phyloP scores from a whole-genome alignment of 2,797 vertebrate species.

The Astyanax mexicanus region DNA sequence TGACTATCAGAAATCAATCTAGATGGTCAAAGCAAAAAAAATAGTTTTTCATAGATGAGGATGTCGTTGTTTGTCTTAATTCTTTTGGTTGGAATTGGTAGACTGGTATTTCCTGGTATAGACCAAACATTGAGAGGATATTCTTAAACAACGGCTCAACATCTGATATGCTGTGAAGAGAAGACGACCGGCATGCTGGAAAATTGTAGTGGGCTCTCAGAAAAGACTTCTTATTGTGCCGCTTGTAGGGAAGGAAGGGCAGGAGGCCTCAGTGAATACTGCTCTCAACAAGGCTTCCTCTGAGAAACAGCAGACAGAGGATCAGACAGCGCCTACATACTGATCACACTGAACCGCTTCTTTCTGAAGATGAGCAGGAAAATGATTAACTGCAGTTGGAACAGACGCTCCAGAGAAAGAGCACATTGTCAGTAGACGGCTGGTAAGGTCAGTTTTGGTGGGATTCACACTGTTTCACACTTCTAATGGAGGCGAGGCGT shows the following conservation, averaged over 20 bases:
- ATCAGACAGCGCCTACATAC: slow-evolving; percentile 59
- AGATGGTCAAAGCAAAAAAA: too few species aligned
- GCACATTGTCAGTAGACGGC: slow-evolving; percentile 41
- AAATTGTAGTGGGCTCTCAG: slow-evolving; percentile 37
- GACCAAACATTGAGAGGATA: slow-evolving; percentile 9
- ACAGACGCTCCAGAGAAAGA: slow-evolving; percentile 17
- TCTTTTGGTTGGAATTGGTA: slow-evolving; percentile 36
- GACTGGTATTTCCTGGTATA: slow-evolving; percentile 36
- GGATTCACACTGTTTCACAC: slow-evolving; percentile 21
- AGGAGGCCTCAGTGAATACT: slow-evolving; percentile 26
- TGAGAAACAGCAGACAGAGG: slow-evolving; percentile 55
- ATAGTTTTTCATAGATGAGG: too few species aligned
- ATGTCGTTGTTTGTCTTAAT: not conserved
- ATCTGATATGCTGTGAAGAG: slow-evolving; percentile 61
- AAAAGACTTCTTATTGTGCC: slow-evolving; percentile 57
- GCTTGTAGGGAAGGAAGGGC: slow-evolving; percentile 56
- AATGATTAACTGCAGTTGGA: not conserved
- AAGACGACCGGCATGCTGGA: slow-evolving; percentile 56
- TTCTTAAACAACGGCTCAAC: slow-evolving; percentile 60
- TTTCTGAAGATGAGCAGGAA: slow-evolving; percentile 47
- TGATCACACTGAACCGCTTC: slow-evolving; percentile 23
- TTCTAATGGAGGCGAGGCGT: not conserved
- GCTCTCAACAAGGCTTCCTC: slow-evolving; percentile 67
- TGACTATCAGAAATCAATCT: too few species aligned
- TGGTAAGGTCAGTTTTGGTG: slow-evolving; percentile 17